These are phyloP conservation scores for Melospiza georgiana DNA, from an alignment of 2,113 vertebrate species.

Conservation along the genomic window DNA sequence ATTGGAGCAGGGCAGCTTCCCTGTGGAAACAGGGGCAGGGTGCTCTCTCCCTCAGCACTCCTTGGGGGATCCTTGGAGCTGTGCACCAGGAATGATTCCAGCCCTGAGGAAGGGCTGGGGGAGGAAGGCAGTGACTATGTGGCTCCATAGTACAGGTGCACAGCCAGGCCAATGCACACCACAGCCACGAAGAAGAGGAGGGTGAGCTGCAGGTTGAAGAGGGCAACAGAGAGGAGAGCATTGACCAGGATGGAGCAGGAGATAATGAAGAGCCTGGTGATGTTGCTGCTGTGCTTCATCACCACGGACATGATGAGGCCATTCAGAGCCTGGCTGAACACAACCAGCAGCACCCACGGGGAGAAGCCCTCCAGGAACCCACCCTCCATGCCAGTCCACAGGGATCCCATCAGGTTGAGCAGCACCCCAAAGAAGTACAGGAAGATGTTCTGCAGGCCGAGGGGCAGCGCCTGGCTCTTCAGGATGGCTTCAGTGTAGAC, in stretches of 20 bases:
- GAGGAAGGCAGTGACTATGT: not conserved
- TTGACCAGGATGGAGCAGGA: slow-evolving; percentile 94
- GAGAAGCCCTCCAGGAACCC: slow-evolving; percentile 88
- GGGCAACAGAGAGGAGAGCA: slow-evolving; percentile 79
- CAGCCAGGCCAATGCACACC: slow-evolving; percentile 81
- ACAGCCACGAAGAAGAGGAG: slow-evolving; percentile 81
- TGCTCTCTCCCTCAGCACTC: not conserved
- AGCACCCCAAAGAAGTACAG: slow-evolving; percentile 89
- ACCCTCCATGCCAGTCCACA: slow-evolving; percentile 45
- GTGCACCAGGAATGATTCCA: not conserved
- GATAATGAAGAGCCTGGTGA: slow-evolving; percentile 92
- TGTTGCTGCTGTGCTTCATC: slow-evolving; percentile 93
- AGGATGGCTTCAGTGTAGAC: slow-evolving; percentile 89
- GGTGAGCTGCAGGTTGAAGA: slow-evolving; percentile 87
- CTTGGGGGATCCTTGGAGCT: accelerated
- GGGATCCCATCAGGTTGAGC: slow-evolving; percentile 77
- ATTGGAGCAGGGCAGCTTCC: not conserved
- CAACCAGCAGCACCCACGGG: slow-evolving; percentile 76
- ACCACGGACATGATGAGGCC: slow-evolving; percentile 92
- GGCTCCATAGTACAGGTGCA: slow-evolving; percentile 86
- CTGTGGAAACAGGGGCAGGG: not conserved
- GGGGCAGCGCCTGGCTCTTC: slow-evolving; percentile 86
- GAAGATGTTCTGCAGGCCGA: slow-evolving; percentile 91
- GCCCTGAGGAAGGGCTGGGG: not conserved
- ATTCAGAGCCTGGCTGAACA: slow-evolving; percentile 87